Conservation (phyloP, 1,140 invertebrate genomes). For the Ditylenchus dipsaci region DNA sequence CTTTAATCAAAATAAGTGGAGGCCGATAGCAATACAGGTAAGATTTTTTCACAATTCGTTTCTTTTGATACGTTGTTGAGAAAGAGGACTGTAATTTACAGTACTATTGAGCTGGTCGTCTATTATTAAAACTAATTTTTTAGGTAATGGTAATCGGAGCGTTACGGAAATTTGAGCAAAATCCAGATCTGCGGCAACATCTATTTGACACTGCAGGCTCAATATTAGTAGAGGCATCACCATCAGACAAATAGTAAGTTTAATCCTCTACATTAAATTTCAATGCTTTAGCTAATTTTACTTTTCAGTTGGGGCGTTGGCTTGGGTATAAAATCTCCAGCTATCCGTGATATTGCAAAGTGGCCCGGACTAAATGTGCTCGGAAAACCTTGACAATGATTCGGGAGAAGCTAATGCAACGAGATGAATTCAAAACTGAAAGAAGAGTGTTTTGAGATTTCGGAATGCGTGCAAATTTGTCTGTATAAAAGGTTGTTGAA, state of each 20-base stretch:
- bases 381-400: background rate
- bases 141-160: conserved; percentile 9
- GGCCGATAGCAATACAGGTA: conserved; percentile 3
- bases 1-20: conserved; percentile 5
- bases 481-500: no score
- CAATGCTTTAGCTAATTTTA: no score
- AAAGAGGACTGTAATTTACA: no score
- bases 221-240: background rate
- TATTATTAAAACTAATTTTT: background rate
- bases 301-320: background rate
- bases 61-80: no score
- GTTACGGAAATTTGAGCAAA: conserved; percentile 7
- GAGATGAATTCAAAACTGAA: background rate
- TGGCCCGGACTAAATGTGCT: background rate
- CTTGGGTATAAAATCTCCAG: background rate
- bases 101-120: no score
- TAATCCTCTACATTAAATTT: background rate
- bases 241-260: background rate
- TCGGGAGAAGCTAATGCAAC: background rate
- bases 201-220: background rate
- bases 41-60: background rate
- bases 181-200: background rate
- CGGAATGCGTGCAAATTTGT: background rate
- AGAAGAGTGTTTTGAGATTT: background rate
- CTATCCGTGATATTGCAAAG: background rate